Evolutionary conservation across 2,113 vertebrate genomes (phyloP).

Genomic region (Hippopotamus amphibius): DNA sequence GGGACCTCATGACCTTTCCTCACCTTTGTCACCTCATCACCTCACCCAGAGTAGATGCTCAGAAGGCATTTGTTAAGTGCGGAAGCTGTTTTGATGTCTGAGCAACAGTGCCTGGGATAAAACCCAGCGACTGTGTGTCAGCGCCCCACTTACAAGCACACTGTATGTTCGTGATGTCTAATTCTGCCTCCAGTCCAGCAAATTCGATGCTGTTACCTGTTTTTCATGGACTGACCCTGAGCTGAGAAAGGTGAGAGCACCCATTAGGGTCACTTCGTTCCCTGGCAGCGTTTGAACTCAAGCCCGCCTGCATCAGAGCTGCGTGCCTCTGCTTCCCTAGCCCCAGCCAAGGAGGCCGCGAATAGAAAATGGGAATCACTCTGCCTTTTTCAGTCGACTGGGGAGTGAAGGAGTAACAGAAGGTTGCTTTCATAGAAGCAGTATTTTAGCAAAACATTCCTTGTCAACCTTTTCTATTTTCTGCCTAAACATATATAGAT

Average conservation of each 20-base stretch:
- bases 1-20: neutral
- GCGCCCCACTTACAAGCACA: neutral
- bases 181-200: neutral
- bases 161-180: neutral
- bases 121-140: neutral
- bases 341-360: neutral
- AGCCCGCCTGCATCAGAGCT: neutral
- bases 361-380: constrained; percentile 51
- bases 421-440: constrained; percentile 71
- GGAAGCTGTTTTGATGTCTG: neutral
- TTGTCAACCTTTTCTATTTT: constrained; percentile 80
- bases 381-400: neutral
- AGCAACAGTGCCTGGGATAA: neutral
- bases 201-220: neutral
- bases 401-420: constrained; percentile 58
- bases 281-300: constrained; percentile 4
- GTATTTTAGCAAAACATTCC: constrained; percentile 58
- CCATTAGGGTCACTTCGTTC: neutral
- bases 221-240: neutral
- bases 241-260: neutral
- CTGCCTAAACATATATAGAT: constrained; percentile 80
- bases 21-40: neutral
- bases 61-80: neutral
- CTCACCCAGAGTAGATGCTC: neutral
- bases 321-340: neutral